Evolutionary conservation across 2,888 invertebrate species (phyloP), one percentile per base, ranked within the genome.

Genomic region (Girardia tigrina): DNA sequence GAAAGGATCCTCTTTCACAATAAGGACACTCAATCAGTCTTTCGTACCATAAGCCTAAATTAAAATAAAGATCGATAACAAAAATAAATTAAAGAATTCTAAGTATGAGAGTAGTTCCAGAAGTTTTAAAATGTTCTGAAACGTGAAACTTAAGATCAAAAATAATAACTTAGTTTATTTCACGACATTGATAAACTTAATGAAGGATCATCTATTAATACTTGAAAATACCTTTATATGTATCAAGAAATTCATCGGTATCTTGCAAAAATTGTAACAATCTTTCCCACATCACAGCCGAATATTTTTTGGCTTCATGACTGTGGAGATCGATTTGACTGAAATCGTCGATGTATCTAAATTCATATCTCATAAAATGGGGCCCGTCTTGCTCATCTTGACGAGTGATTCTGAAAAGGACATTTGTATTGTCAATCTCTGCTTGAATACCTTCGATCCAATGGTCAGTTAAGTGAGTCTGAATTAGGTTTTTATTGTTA

Each of bases 181-280:
- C n/a, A n/a, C n/a, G n/a, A n/a, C n/a, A n/a, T n/a, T n/a, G n/a
- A n/a, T n/a, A n/a, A n/a, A n/a, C n/a, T n/a, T n/a, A n/a, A n/a
- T n/a, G n/a, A n/a, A n/a, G n/a, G n/a, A n/a, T n/a, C n/a, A n/a
- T n/a, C n/a, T n/a, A n/a, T n/a, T n/a, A n/a, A n/a, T n/a, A n/a
- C n/a, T n/a, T n/a, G n/a, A n/a, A n/a, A n/a, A n/a, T 56, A 56
- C 56, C 56, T 56, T 56, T 56, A n/a, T 56, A 56, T 8, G 56
- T 20, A 12, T 56, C 56, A 16, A 56, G 56, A 56, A 56, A 56
- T n/a, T 56, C 8, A 56, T 56, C 56, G n/a, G 56, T 56, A n/a
- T 56, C 56, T 20, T 8, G n/a, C 2, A 56, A 23, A n/a, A 12
- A 56, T 12, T 6, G 4, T n/a, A 56, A 16, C 4, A 56, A 20